Evolutionary conservation across 2,797 vertebrate genomes (phyloP).

Genomic region (Chanos chanos): DNA sequence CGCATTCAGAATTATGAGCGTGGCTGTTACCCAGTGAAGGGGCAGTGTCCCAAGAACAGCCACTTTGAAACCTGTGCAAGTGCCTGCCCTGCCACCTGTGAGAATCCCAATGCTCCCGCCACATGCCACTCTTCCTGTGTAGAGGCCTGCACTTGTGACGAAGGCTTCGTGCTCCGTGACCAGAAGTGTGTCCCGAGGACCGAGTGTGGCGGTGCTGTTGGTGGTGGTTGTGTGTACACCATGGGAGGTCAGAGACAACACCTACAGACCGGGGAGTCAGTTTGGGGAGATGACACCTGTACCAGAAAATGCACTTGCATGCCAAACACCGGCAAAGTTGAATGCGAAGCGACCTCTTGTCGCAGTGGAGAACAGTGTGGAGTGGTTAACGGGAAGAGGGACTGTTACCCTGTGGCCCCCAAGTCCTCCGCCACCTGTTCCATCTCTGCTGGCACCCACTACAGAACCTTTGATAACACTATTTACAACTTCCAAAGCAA

Average conservation of each 20-base stretch:
- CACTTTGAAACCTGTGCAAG: conserved; percentile 56
- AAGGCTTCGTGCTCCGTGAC: conserved; percentile 44
- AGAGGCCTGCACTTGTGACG: conserved; percentile 45
- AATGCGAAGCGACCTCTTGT: conserved; percentile 54
- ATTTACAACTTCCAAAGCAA: conserved; percentile 65
- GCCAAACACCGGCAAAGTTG: conserved; percentile 18
- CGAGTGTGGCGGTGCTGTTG: conserved; percentile 16
- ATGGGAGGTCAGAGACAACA: too few species aligned
- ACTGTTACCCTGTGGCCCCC: conserved; percentile 57
- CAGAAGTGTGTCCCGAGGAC: not conserved
- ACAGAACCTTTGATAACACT: conserved; percentile 60
- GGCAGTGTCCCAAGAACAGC: conserved; percentile 66
- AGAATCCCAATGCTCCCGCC: not conserved
- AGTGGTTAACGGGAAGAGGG: conserved; percentile 52
- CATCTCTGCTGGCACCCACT: conserved; percentile 62
- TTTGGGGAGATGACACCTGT: conserved; percentile 64
- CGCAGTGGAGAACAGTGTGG: conserved; percentile 45
- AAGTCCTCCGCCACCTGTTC: conserved; percentile 49
- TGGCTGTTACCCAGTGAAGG: conserved; percentile 52
- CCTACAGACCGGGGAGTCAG: conserved; percentile 52
- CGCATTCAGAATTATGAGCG: conserved; percentile 39
- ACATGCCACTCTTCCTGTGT: conserved; percentile 7
- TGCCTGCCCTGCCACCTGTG: conserved; percentile 26
- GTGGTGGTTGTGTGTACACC: conserved; percentile 58
- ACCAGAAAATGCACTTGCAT: conserved; percentile 53